These are phyloP conservation scores for Lepidurus couesii DNA, from an alignment of 1,140 invertebrate genomes.

Conservation along the genomic window DNA sequence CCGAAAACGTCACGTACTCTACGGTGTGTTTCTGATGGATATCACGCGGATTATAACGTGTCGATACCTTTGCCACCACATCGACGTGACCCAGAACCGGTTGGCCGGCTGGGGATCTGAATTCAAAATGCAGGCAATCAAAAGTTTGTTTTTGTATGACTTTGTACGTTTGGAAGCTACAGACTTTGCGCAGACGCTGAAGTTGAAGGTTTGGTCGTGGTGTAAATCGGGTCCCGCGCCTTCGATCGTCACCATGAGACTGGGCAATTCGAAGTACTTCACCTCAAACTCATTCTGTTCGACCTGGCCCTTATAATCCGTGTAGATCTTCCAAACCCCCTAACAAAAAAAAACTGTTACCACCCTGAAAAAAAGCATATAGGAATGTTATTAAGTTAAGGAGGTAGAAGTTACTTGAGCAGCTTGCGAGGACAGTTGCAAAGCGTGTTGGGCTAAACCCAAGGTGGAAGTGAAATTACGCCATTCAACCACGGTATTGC, in stretches of 20 bases:
- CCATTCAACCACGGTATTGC: conserved; percentile 55
- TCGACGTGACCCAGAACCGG: conserved; percentile 35
- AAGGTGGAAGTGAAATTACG: conserved; percentile 49
- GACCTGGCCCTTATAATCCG: conserved; percentile 41
- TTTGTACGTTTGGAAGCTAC: background rate
- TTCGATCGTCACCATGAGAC: conserved; percentile 58
- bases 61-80: conserved; percentile 22
- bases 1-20: background rate
- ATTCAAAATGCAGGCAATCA: background rate
- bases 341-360: conserved; percentile 37
- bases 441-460: conserved; percentile 52
- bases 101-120: conserved; percentile 40
- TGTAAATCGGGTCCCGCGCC: conserved; percentile 54
- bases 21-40: background rate
- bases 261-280: conserved; percentile 57
- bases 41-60: background rate
- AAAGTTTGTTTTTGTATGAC: background rate
- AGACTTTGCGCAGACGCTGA: background rate
- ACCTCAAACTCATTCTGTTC: conserved; percentile 48
- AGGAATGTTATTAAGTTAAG: background rate
- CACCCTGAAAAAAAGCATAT: background rate
- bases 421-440: conserved; percentile 52
- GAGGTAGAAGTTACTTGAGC: conserved; percentile 40
- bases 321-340: conserved; percentile 55
- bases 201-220: conserved; percentile 41